phyloP scores from a whole-genome alignment of 2,888 invertebrate species.

The Drosophila greeni region DNA sequence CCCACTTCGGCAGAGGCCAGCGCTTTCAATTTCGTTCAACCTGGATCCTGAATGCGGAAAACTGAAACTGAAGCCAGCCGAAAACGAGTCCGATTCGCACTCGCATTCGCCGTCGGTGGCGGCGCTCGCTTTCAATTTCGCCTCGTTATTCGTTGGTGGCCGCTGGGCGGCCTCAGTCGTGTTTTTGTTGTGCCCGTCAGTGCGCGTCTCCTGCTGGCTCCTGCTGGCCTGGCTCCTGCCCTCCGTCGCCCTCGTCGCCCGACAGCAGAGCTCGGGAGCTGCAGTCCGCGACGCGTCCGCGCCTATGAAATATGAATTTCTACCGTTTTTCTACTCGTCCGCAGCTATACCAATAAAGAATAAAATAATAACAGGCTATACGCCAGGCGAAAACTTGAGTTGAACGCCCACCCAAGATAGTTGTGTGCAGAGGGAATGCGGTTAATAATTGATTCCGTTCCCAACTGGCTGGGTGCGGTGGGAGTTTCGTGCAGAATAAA shows the following conservation, averaged over 20 bases:
- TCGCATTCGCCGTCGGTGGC: constrained; percentile 16
- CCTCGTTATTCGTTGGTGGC: constrained; percentile 66
- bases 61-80: constrained; percentile 17
- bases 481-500: constrained; percentile 48
- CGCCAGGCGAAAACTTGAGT: constrained; percentile 32
- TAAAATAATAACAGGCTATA: constrained; percentile 9
- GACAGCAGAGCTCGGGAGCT: constrained; percentile 41
- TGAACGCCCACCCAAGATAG: constrained; percentile 51
- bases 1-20: constrained; percentile 54
- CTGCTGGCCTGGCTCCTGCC: constrained; percentile 20
- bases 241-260: constrained; percentile 40
- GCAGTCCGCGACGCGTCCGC: constrained; percentile 55
- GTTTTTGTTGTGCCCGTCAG: constrained; percentile 75
- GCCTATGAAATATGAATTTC: constrained; percentile 50
- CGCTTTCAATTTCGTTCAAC: constrained; percentile 69
- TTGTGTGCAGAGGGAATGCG: constrained; percentile 52
- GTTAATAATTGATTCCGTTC: constrained; percentile 49
- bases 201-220: constrained; percentile 65
- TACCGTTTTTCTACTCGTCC: constrained; percentile 59
- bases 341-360: constrained; percentile 21
- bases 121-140: constrained; percentile 64
- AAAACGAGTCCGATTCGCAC: constrained; percentile 42
- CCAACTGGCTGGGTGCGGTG: constrained; percentile 49
- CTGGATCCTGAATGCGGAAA: constrained; percentile 40
- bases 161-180: constrained; percentile 73